Evolutionary conservation across 2,888 invertebrate species (phyloP).

Genomic region (Ferdinandea cuprea): DNA sequence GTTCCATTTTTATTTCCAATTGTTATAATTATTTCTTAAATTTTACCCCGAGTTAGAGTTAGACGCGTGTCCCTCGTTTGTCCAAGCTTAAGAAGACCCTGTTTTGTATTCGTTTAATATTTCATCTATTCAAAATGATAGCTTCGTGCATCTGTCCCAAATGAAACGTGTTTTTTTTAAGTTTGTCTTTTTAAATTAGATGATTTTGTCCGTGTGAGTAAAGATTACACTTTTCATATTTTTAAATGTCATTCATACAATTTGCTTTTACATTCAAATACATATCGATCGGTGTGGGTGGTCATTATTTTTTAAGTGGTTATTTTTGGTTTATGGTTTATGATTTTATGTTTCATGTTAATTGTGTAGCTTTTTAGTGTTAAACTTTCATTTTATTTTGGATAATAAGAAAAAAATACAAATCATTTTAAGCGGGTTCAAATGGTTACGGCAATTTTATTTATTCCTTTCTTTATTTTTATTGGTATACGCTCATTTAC

Average conservation of each 20-base stretch:
- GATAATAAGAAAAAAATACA: background rate
- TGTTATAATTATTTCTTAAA: constrained; percentile 4
- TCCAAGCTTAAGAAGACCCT: constrained; percentile 35
- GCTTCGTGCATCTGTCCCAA: constrained; percentile 38
- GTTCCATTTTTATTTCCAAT: constrained; percentile 1
- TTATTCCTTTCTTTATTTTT: background rate
- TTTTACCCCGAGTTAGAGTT: constrained; percentile 27
- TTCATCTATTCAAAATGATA: constrained; percentile 14
- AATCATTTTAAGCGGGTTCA: constrained; percentile 9
- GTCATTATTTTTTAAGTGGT: constrained; percentile 7
- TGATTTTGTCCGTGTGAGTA: constrained; percentile 67
- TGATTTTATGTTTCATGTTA: constrained; percentile 10
- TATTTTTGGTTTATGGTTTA: constrained; percentile 7
- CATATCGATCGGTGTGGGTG: constrained; percentile 47
- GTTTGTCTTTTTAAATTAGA: background rate
- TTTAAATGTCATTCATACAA: constrained; percentile 34
- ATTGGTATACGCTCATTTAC: background rate
- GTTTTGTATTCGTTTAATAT: background rate
- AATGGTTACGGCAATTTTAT: constrained; percentile 2
- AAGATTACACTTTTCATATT: constrained; percentile 45
- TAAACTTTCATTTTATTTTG: constrained; percentile 1
- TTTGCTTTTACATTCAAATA: constrained; percentile 22
- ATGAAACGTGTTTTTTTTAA: background rate
- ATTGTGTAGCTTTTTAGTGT: constrained; percentile 12
- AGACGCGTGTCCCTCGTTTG: constrained; percentile 21